Conservation (phyloP, 1,140 invertebrate genomes). For the Pseudomyrmex concolor region DNA sequence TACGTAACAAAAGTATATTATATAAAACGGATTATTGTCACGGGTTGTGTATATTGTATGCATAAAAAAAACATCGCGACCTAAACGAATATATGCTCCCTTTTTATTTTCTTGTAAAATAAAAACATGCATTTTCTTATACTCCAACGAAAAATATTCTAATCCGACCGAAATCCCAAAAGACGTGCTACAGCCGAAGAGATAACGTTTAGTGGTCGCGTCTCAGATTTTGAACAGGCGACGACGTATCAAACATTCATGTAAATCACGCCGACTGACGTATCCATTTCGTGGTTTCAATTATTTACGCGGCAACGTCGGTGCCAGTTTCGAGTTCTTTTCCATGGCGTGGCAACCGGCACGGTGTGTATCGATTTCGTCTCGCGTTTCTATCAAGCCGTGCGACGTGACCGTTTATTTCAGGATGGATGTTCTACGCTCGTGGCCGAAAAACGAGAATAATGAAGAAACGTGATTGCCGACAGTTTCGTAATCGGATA, state of each 20-base stretch:
- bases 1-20: background rate
- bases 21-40: background rate
- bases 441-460: constrained; percentile 39
- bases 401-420: constrained; percentile 55
- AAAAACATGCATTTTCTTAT: constrained; percentile 3
- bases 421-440: constrained; percentile 20
- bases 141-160: background rate
- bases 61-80: background rate
- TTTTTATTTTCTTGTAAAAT: background rate
- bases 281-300: constrained; percentile 70
- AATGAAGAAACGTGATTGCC: constrained; percentile 43
- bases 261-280: constrained; percentile 69
- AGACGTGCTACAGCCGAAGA: background rate
- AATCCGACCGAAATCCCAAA: constrained; percentile 9
- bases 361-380: constrained; percentile 59
- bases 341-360: constrained; percentile 16
- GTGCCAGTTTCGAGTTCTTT: constrained; percentile 45
- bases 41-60: background rate
- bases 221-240: constrained; percentile 53
- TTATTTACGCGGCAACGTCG: constrained; percentile 62
- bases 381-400: constrained; percentile 48
- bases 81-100: background rate
- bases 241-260: constrained; percentile 68
- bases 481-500: constrained; percentile 48
- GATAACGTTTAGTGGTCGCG: constrained; percentile 43